phyloP scores from a whole-genome alignment of 1,140 invertebrate species.

The Drosophila athabasca region DNA sequence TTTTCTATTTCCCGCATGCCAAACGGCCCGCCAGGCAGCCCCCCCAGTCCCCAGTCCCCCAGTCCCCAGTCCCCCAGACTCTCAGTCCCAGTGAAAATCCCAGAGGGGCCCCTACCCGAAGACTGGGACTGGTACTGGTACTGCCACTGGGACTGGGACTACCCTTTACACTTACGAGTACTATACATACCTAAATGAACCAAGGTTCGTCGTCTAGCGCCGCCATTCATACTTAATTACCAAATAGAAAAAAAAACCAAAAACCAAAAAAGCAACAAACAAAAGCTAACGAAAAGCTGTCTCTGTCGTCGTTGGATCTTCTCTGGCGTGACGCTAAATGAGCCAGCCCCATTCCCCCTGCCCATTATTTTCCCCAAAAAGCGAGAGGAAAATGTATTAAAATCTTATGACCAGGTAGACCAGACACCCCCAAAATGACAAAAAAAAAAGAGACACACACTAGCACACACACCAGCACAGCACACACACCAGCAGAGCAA shows the following conservation, averaged over 20 bases:
- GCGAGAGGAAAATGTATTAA: constrained; percentile 34
- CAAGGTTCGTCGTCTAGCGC: constrained; percentile 68
- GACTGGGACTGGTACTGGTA: background rate
- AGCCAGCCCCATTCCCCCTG: constrained; percentile 37
- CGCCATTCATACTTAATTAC: constrained; percentile 81
- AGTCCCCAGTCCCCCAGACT: too few relatives aligned
- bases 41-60: too few relatives aligned
- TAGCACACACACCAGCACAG: too few relatives aligned
- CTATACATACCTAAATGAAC: constrained; percentile 37
- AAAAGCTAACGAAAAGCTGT: constrained; percentile 53
- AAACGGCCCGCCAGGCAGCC: constrained; percentile 66
- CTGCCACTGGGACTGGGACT: constrained; percentile 18
- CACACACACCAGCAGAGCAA: too few relatives aligned
- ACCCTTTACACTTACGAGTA: constrained; percentile 46
- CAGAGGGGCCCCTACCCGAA: constrained; percentile 51
- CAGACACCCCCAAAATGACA: constrained; percentile 43
- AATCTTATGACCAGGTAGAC: constrained; percentile 72
- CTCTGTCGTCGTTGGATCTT: constrained; percentile 43
- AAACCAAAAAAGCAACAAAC: constrained; percentile 19
- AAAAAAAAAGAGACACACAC: constrained; percentile 1
- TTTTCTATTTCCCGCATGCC: constrained; percentile 80
- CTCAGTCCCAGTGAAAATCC: constrained; percentile 7
- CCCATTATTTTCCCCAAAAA: constrained; percentile 7
- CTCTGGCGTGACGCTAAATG: constrained; percentile 75
- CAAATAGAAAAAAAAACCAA: constrained; percentile 49